phyloP scores from a whole-genome alignment of 2,888 invertebrate genomes.

The Temnothorax ravouxi region DNA sequence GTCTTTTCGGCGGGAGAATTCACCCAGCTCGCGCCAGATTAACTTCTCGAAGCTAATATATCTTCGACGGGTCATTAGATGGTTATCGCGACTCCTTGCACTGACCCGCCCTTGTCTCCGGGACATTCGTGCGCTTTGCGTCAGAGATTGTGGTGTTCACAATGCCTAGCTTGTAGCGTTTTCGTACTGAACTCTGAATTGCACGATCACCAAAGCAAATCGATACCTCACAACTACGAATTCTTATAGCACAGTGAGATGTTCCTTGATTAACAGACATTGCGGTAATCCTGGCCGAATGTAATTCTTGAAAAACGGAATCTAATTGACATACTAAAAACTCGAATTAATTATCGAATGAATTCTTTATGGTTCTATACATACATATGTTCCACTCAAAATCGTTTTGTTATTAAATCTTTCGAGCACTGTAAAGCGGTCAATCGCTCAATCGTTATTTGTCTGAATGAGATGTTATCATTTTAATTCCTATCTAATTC shows the following conservation, averaged over 20 bases:
- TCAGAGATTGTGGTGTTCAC: not conserved
- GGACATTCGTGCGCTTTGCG: constrained; percentile 14
- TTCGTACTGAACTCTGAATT: not conserved
- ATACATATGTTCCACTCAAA: not conserved
- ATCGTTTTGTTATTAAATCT: not conserved
- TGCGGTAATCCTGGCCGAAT: not conserved
- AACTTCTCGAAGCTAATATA: constrained; percentile 53
- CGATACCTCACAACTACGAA: not conserved
- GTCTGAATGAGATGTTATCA: not conserved
- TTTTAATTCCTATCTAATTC: constrained; percentile 25
- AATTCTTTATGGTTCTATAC: not conserved
- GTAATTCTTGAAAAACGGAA: not conserved
- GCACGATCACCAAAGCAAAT: not conserved
- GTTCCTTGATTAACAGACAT: not conserved
- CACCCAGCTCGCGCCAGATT: constrained; percentile 54
- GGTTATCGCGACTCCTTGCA: constrained; percentile 34
- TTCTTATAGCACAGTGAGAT: not conserved
- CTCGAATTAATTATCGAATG: not conserved
- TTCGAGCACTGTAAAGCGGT: not conserved
- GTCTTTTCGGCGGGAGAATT: constrained; percentile 64
- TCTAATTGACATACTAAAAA: not conserved
- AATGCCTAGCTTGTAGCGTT: constrained; percentile 31
- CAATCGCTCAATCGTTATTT: not conserved
- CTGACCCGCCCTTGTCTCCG: constrained; percentile 39
- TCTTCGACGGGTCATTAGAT: constrained; percentile 51